phyloP scores from a whole-genome alignment of 2,888 invertebrate genomes.

The Altica lythri region DNA sequence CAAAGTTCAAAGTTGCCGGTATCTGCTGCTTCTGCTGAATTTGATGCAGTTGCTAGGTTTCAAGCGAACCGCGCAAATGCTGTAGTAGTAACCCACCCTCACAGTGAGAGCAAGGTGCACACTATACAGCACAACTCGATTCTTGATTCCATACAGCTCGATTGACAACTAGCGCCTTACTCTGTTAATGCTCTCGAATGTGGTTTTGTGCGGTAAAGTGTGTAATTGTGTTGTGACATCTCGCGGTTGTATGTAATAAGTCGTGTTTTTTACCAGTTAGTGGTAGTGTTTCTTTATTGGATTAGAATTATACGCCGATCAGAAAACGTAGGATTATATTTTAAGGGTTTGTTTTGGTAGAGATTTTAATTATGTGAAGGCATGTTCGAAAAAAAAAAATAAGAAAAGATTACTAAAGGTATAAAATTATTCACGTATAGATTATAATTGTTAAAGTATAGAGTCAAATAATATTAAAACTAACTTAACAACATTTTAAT shows the following conservation, averaged over 20 bases:
- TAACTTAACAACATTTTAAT: no score
- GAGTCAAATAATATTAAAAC: no score
- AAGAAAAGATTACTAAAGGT: no score
- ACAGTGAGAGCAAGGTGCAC: conserved; percentile 8
- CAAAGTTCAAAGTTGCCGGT: conserved; percentile 23
- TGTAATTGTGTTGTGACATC: conserved; percentile 4
- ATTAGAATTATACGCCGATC: no score
- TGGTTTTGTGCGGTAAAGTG: conserved; percentile 3
- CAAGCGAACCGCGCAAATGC: conserved; percentile 31
- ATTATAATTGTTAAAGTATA: no score
- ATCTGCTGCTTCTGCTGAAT: neutral
- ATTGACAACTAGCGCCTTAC: conserved; percentile 22
- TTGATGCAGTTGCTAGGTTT: conserved; percentile 30
- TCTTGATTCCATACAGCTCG: conserved; percentile 28
- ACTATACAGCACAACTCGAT: conserved; percentile 12
- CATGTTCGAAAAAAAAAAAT: no score
- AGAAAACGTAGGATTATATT: neutral
- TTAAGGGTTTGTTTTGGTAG: conserved; percentile 1
- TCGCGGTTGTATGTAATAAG: conserved; percentile 6
- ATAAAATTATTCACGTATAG: no score
- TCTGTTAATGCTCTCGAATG: conserved; percentile 3
- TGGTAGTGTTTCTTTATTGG: no score
- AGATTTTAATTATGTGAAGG: neutral
- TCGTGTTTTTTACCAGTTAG: conserved; percentile 3
- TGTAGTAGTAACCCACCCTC: conserved; percentile 25